Base-by-base conservation (phyloP, 2,888 invertebrate species). In the Cheilosia impressa region DNA sequence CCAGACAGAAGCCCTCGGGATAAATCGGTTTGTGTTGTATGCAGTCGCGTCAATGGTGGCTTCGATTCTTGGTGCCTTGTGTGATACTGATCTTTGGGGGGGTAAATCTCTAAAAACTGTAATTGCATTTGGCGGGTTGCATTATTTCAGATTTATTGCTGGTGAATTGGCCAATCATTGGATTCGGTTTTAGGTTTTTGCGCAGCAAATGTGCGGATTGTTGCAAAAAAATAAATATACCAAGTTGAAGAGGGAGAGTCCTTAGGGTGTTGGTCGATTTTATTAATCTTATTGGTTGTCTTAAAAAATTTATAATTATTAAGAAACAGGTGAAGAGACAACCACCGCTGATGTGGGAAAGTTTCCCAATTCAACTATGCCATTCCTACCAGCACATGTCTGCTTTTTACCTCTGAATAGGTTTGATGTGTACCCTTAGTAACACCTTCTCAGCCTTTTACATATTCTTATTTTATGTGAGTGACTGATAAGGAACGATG, bases 121-220 rank as follows among this genome's bases (percentile, higher is more conserved):
- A 85, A 85, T 81, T 81, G 85, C 85, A 81, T 81, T 85, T 72
- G 76, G 81, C 77, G 52, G 85, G 81, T 85, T 85, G 85, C 85
- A 77, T 81, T 80, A 81, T 72, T 72, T 27, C 68, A 71, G 76
- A 85, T 85, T 85, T 85, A 85, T 81, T 66, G 81, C 62, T 31
- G 13, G 66, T 43, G 85, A 85, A 77, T 80, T 85, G 85, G 85
- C 85, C 85, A 85, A 85, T 85, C 81, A 68, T 43, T 63, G 76
- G 66, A 45, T 62, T 77, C 17, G 60, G 45, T 58, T 58, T 4
- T 0, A 47, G 1, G 17, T 19, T 17, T 17, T 9, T 17, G 3
- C 55, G 24, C 50, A 81, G 47, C 31, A 63, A 27, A 34, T 22
- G 63, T 68, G 52, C 43, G 69, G 24, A 52, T 24, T 52, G 19